phyloP scores from a whole-genome alignment of 1,140 invertebrate genomes.

The Temnothorax nylanderi region DNA sequence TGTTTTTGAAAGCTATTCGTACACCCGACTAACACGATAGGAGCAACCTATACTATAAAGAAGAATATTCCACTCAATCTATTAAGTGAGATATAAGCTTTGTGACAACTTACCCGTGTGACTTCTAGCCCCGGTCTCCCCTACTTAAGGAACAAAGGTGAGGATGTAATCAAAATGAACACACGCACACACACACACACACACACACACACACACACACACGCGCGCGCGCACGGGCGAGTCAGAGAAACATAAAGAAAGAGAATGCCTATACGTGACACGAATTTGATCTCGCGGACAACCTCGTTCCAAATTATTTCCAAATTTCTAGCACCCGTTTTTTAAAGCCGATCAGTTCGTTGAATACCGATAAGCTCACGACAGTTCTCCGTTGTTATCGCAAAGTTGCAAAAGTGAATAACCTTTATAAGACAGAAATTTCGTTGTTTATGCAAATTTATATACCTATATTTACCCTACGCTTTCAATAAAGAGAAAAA shows the following conservation, averaged over 20 bases:
- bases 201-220: background rate
- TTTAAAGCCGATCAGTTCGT: slow-evolving; percentile 22
- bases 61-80: too few species aligned
- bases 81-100: too few species aligned
- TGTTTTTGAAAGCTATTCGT: too few species aligned
- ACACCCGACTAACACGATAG: too few species aligned
- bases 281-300: slow-evolving; percentile 4
- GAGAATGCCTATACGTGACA: slow-evolving; percentile 36
- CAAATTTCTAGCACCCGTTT: slow-evolving; percentile 23
- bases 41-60: too few species aligned
- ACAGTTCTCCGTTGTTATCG: slow-evolving; percentile 5
- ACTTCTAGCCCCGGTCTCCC: too few species aligned
- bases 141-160: slow-evolving; percentile 1
- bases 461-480: background rate
- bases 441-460: background rate
- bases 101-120: too few species aligned
- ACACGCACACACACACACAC: background rate
- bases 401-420: background rate
- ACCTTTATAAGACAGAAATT: background rate
- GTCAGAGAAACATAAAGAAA: background rate
- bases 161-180: background rate
- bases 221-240: too few species aligned
- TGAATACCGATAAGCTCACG: slow-evolving; percentile 12
- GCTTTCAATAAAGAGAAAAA: background rate
- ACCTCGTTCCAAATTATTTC: slow-evolving; percentile 28